A percentile compares a stretch with the other conserved stretches of the same genome.
Evolutionary conservation across 2,888 invertebrate species (phyloP).

Genomic region (Calliopum simillimum): DNA sequence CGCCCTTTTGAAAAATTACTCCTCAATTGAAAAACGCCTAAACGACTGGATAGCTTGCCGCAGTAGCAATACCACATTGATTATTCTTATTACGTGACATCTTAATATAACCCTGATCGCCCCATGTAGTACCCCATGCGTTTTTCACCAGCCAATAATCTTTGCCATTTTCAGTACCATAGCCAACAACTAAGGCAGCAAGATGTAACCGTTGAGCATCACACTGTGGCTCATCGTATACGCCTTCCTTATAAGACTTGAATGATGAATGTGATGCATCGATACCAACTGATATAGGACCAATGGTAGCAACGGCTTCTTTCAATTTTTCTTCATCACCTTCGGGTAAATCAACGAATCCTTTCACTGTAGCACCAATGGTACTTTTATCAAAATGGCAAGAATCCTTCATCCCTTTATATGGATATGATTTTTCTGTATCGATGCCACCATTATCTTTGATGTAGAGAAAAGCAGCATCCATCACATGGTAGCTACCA

Average conservation of each 20-base stretch:
- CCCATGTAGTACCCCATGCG: too few species aligned
- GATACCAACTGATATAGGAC: conserved; percentile 89
- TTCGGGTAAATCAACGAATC: conserved; percentile 80
- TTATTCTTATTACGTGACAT: too few species aligned
- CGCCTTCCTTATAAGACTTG: conserved; percentile 85
- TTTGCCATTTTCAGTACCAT: conserved; percentile 66
- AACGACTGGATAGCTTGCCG: too few species aligned
- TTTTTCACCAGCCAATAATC: conserved; percentile 82
- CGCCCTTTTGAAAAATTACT: too few species aligned
- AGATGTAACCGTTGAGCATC: conserved; percentile 81
- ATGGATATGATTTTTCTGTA: conserved; percentile 89
- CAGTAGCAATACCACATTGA: too few species aligned
- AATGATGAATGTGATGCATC: conserved; percentile 88
- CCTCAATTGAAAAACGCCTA: too few species aligned
- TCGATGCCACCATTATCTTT: conserved; percentile 89
- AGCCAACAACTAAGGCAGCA: conserved; percentile 71
- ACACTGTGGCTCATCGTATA: conserved; percentile 86
- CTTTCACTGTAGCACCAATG: conserved; percentile 83
- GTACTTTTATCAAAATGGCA: conserved; percentile 75
- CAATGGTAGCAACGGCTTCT: conserved; percentile 84
- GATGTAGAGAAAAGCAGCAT: conserved; percentile 87
- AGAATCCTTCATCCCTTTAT: conserved; percentile 80
- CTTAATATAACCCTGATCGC: too few species aligned
- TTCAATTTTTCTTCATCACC: conserved; percentile 79
- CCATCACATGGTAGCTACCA: conserved; percentile 80